These are phyloP conservation scores for Nibea albiflora DNA, from an alignment of 2,113 vertebrate species.

Conservation along the genomic window DNA sequence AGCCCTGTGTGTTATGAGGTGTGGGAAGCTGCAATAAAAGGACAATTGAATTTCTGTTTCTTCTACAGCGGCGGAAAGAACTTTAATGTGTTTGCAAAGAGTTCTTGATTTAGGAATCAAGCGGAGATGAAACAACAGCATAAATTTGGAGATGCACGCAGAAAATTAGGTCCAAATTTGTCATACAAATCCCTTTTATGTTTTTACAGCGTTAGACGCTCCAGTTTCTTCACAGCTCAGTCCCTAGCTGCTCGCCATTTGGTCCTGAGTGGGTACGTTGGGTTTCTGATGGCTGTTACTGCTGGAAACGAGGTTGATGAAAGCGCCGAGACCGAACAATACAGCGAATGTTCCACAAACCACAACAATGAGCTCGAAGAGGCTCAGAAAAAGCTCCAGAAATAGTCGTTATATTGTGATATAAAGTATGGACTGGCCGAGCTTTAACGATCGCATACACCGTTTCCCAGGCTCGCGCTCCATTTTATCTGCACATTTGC, in stretches of 20 bases:
- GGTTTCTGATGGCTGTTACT: not conserved
- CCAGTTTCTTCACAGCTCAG: not conserved
- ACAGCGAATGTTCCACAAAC: slow-evolving; percentile 4
- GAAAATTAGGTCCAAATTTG: not conserved
- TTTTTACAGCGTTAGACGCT: not conserved
- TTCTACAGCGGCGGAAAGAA: not conserved
- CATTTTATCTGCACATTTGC: not conserved
- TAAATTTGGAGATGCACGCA: not conserved
- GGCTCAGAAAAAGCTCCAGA: not conserved
- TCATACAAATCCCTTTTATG: not conserved
- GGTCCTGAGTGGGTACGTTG: not conserved
- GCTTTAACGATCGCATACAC: not conserved
- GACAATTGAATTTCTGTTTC: not conserved
- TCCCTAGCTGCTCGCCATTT: not conserved
- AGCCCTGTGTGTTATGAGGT: not conserved
- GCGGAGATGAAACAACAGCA: not conserved
- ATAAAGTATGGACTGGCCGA: slow-evolving; percentile 2
- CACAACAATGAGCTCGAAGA: slow-evolving; percentile 21
- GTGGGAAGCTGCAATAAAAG: not conserved
- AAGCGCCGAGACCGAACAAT: not conserved
- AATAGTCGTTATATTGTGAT: not conserved
- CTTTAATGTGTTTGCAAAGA: not conserved
- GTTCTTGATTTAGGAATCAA: not conserved
- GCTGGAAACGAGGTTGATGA: slow-evolving; percentile 2
- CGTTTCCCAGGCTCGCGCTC: slow-evolving; percentile 11